Base-by-base conservation (phyloP, 1,140 invertebrate genomes). In the Solen grandis region DNA sequence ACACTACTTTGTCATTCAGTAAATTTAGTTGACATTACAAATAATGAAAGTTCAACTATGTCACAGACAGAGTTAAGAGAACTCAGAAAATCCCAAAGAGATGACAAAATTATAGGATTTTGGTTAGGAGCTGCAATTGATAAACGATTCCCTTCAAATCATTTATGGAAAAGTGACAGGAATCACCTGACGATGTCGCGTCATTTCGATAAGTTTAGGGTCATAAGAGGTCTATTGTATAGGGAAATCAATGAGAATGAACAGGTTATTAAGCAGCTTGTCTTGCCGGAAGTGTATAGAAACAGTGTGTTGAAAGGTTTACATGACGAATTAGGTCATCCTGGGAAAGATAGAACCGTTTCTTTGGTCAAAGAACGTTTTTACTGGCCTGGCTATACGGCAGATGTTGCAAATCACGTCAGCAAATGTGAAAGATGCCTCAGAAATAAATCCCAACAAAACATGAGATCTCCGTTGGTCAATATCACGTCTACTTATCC, bases 321-420 rank as follows among this genome's bases (percentile, higher is more conserved):
- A 13, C 73, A 75, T 41, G 33, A 75, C 52, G 59, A 75, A n/a
- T n/a, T n/a, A n/a, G n/a, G 73, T 50, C 73, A 75, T 52, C 73
- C 73, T 41, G 38, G 41, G 4, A 25, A 70, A 33, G 62, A 65
- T 16, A 27, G 62, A 65, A 65, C 62, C 10, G 13, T 22, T 29
- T 65, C 62, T 14, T 22, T 65, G 31, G 62, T 65, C 22, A 22
- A 31, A 33, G 62, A 65, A 25, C 22, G 62, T 13, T 65, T 65
- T 33, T 65, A 65, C n/a, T 65, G 62, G 62, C 62, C 62, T 33
- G 62, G 22, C 10, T 59, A 8, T 29, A 59, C 62, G 10, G 33
- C 31, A 31, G 62, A 65, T 29, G 33, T 65, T 29, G 62, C n/a
- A 29, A 65, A 33, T 31, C 31, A 31, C 13, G 62, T 65, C 13